Evolutionary conservation across 2,797 vertebrate genomes (phyloP).

Genomic region (Carduelis carduelis): DNA sequence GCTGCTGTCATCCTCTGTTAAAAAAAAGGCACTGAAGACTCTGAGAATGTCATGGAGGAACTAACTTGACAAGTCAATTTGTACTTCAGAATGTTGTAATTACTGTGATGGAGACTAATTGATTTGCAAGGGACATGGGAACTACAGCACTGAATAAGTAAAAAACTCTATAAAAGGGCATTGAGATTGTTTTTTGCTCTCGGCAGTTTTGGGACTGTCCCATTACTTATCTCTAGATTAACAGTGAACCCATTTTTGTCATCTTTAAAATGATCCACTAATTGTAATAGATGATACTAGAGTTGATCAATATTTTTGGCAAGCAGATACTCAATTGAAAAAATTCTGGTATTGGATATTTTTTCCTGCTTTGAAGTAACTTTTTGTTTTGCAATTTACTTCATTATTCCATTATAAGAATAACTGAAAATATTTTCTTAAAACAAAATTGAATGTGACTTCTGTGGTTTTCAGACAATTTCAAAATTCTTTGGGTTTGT

Average conservation of each 20-base stretch:
- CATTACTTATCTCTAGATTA: background rate
- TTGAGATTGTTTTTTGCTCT: background rate
- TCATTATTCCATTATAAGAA: background rate
- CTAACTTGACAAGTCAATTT: background rate
- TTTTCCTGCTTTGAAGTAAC: background rate
- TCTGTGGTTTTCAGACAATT: background rate
- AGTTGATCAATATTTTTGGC: background rate
- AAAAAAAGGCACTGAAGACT: background rate
- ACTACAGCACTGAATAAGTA: background rate
- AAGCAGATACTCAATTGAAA: background rate
- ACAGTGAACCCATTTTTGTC: background rate
- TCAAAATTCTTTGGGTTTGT: slow-evolving; percentile 19
- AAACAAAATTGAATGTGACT: background rate
- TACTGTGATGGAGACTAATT: background rate
- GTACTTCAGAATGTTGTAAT: background rate
- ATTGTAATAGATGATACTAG: background rate
- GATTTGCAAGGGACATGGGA: background rate
- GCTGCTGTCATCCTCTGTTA: background rate
- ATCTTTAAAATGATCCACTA: background rate
- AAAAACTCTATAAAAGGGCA: background rate
- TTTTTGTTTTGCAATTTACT: background rate
- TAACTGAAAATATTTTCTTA: slow-evolving; percentile 7
- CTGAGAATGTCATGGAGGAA: background rate
- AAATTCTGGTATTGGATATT: background rate
- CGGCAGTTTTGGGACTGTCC: background rate